A percentile compares a stretch with the other conserved stretches of the same genome.
phyloP scores from a whole-genome alignment of 2,113 vertebrate species.

The Calonectris borealis region DNA sequence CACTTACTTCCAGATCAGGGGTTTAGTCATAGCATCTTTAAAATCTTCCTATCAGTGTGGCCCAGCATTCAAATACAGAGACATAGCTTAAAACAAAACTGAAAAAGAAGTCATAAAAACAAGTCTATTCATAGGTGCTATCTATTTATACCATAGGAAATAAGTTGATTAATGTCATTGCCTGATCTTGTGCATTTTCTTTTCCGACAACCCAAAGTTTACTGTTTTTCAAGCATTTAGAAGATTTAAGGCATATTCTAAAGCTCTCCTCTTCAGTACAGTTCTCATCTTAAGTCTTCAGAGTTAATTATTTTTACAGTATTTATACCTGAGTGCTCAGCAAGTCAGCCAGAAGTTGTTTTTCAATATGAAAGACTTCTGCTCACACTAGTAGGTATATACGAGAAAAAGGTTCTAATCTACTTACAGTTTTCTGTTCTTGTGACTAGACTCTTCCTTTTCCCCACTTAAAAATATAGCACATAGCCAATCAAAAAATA shows the following conservation, averaged over 20 bases:
- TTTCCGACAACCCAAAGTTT: neutral
- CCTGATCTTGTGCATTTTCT: neutral
- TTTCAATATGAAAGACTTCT: neutral
- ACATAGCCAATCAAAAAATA: neutral
- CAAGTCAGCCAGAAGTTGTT: neutral
- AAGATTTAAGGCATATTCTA: neutral
- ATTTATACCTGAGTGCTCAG: neutral
- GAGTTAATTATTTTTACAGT: neutral
- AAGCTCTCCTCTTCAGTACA: neutral
- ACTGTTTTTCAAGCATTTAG: neutral
- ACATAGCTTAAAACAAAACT: neutral
- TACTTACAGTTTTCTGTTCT: neutral
- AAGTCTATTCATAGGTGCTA: neutral
- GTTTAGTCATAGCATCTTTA: neutral
- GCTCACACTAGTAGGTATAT: neutral
- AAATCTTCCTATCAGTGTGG: neutral
- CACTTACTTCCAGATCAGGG: neutral
- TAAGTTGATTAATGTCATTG: neutral
- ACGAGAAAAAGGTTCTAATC: neutral
- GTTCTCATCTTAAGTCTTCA: neutral
- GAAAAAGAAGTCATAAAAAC: neutral
- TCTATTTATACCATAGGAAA: neutral
- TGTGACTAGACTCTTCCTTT: neutral
- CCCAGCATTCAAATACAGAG: neutral
- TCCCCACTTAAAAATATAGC: neutral